phyloP scores from a whole-genome alignment of 1,140 invertebrate species.

The Eupristina koningsbergeri region DNA sequence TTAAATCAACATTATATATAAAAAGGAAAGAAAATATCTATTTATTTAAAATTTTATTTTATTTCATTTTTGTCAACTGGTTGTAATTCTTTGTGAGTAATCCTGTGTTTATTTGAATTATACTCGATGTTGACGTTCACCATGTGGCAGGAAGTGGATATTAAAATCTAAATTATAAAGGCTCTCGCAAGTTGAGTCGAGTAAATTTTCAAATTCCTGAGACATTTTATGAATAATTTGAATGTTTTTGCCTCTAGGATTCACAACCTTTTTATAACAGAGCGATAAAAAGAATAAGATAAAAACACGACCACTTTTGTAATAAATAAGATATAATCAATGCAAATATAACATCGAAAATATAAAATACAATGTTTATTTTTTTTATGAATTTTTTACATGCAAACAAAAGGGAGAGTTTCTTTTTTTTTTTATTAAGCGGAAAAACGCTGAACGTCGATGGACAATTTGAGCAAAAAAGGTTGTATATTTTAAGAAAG shows the following conservation, averaged over 20 bases:
- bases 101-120: not conserved
- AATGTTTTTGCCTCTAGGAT: not conserved
- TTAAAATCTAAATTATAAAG: constrained; percentile 51
- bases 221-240: constrained; percentile 8
- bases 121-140: constrained; percentile 42
- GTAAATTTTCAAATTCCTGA: constrained; percentile 21
- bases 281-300: not conserved
- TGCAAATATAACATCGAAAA: not conserved
- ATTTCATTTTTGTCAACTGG: not conserved
- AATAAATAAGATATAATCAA: not conserved
- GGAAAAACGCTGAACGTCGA: too few species aligned
- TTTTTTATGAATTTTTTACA: too few species aligned
- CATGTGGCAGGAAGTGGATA: constrained; percentile 54
- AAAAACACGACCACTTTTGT: too few species aligned
- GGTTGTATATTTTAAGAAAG: too few species aligned
- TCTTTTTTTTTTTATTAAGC: too few species aligned
- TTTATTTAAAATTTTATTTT: too few species aligned
- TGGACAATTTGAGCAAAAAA: too few species aligned
- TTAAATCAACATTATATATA: too few species aligned
- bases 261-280: not conserved
- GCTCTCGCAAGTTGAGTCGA: not conserved
- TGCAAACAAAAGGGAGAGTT: too few species aligned
- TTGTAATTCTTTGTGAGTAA: not conserved
- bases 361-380: too few species aligned
- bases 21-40: too few species aligned